These are phyloP conservation scores for Dioctria linearis DNA, from an alignment of 2,888 invertebrate genomes.

Conservation along the genomic window DNA sequence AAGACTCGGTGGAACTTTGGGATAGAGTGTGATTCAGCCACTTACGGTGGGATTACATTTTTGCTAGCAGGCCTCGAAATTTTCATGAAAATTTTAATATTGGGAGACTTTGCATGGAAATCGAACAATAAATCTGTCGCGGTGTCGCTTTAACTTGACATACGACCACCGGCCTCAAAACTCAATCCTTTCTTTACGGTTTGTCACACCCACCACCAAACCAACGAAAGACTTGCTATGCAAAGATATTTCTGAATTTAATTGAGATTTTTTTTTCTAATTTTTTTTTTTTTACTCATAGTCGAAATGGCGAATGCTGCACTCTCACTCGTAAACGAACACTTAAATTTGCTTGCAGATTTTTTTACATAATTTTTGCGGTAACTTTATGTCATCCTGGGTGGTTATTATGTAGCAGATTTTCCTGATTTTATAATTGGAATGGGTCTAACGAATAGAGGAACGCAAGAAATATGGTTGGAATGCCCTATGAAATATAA, in stretches of 20 bases:
- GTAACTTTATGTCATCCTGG: no score
- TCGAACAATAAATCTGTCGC: slow-evolving; percentile 41
- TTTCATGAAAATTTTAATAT: slow-evolving; percentile 38
- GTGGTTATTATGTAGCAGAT: no score
- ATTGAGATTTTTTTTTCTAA: background rate
- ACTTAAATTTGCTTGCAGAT: no score
- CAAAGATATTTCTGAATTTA: slow-evolving; percentile 19
- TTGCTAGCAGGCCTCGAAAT: slow-evolving; percentile 17
- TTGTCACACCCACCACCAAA: background rate
- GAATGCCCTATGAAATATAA: no score
- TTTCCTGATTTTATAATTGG: no score
- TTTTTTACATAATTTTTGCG: no score
- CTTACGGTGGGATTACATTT: slow-evolving; percentile 32
- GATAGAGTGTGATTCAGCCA: slow-evolving; percentile 37
- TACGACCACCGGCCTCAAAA: slow-evolving; percentile 22
- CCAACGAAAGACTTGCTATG: background rate
- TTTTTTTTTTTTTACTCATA: no score
- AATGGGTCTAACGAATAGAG: no score
- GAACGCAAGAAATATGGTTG: no score
- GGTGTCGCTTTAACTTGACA: slow-evolving; percentile 39
- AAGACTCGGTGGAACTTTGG: background rate
- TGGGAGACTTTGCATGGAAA: background rate
- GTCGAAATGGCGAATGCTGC: background rate
- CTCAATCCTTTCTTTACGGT: slow-evolving; percentile 26
- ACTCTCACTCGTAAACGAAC: background rate